Conservation (phyloP, 2,113 vertebrate genomes). For the Albula goreensis region DNA sequence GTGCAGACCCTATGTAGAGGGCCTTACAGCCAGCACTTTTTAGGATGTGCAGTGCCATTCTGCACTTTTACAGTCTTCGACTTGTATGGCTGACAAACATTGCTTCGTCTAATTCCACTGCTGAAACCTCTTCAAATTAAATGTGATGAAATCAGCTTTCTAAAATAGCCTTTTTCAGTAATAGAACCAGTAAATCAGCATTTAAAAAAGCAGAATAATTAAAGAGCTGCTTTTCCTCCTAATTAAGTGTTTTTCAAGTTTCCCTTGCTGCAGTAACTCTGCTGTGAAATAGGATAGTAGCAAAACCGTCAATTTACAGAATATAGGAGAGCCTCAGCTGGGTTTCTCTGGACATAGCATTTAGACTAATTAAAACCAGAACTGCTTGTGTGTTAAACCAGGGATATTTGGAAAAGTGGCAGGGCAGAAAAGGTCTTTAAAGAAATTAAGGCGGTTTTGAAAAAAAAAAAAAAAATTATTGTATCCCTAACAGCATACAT, state of each 20-base stretch:
- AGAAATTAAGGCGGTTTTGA: conserved; percentile 21
- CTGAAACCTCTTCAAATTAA: background rate
- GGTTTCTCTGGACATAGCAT: conserved; percentile 51
- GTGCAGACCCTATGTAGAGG: background rate
- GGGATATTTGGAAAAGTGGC: conserved; percentile 47
- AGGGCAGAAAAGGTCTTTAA: conserved; percentile 39
- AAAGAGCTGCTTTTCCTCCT: conserved; percentile 50
- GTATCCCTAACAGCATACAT: background rate
- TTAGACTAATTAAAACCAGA: conserved; percentile 64
- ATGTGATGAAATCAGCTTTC: conserved; percentile 33
- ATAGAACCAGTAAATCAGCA: conserved; percentile 40
- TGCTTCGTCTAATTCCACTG: background rate
- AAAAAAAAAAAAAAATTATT: background rate
- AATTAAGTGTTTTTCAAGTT: conserved; percentile 60
- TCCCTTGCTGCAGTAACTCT: conserved; percentile 37
- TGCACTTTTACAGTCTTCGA: background rate
- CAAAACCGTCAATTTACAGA: conserved; percentile 57
- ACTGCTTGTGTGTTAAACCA: conserved; percentile 47
- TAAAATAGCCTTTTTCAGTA: conserved; percentile 45
- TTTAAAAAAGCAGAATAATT: conserved; percentile 46
- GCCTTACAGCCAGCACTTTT: background rate
- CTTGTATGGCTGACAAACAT: background rate
- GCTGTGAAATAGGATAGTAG: conserved; percentile 58
- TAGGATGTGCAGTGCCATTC: background rate
- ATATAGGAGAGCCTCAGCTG: conserved; percentile 41